Percentiles rank a stretch among this genome's conserved stretches.
phyloP scores from a whole-genome alignment of 2,888 invertebrate genomes.

The Stenurella melanura region DNA sequence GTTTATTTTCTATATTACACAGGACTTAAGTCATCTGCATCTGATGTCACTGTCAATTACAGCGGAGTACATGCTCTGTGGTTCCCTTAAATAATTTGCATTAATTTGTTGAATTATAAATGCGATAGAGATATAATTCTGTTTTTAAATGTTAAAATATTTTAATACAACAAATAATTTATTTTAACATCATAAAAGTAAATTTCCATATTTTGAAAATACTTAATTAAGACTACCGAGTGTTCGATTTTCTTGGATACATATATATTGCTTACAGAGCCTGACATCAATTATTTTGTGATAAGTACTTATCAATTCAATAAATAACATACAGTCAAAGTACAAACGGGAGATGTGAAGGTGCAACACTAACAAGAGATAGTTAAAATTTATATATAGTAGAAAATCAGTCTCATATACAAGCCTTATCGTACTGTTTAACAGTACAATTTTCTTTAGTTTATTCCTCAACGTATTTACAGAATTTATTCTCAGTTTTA shows the following conservation, averaged over 20 bases:
- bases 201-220: too few relatives aligned
- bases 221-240: neutral
- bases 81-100: too few relatives aligned
- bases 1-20: too few relatives aligned
- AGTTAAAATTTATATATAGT: slow-evolving; percentile 61
- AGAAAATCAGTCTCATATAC: slow-evolving; percentile 71
- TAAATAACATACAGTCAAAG: slow-evolving; percentile 25
- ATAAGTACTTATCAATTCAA: slow-evolving; percentile 3
- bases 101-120: too few relatives aligned
- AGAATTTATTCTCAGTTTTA: slow-evolving; percentile 45
- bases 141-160: too few relatives aligned
- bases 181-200: too few relatives aligned
- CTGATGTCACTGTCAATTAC: too few relatives aligned
- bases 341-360: slow-evolving; percentile 47
- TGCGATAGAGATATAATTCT: too few relatives aligned
- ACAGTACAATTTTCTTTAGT: slow-evolving; percentile 47
- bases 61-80: too few relatives aligned
- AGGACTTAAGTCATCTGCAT: too few relatives aligned
- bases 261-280: slow-evolving; percentile 10
- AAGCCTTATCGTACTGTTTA: slow-evolving; percentile 62
- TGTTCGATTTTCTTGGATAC: neutral
- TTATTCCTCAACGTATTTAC: slow-evolving; percentile 46
- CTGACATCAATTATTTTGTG: neutral
- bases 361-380: slow-evolving; percentile 60
- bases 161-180: too few relatives aligned